These are phyloP conservation scores for Bursaphelenchus okinawaensis DNA, from an alignment of 2,888 invertebrate genomes.

Conservation along the genomic window DNA sequence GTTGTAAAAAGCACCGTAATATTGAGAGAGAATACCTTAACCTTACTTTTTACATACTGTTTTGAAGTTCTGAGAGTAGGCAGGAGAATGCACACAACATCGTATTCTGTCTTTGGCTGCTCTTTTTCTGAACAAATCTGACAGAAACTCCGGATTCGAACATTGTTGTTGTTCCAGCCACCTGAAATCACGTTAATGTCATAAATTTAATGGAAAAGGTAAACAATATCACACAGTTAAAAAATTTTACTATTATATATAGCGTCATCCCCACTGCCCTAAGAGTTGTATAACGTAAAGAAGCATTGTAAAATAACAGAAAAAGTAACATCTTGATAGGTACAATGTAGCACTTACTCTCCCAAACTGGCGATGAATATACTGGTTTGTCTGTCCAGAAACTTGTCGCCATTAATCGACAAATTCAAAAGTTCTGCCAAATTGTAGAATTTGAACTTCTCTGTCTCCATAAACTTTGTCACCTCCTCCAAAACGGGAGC, in stretches of 20 bases:
- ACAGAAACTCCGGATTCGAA: slow-evolving; percentile 33
- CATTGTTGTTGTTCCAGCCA: slow-evolving; percentile 26
- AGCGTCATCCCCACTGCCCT: too few species aligned
- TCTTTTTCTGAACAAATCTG: slow-evolving; percentile 33
- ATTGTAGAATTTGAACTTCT: slow-evolving; percentile 18
- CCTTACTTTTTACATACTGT: slow-evolving; percentile 19
- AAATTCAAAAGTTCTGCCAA: slow-evolving; percentile 22
- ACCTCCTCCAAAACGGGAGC: slow-evolving; percentile 16
- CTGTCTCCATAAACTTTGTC: slow-evolving; percentile 12
- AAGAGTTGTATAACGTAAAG: too few species aligned
- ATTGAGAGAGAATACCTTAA: too few species aligned
- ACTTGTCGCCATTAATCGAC: slow-evolving; percentile 20
- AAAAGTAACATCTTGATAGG: slow-evolving; percentile 5
- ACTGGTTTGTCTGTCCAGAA: slow-evolving; percentile 37
- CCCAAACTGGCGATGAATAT: slow-evolving; percentile 41
- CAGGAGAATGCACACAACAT: slow-evolving; percentile 47
- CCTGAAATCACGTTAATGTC: too few species aligned
- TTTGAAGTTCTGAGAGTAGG: slow-evolving; percentile 25
- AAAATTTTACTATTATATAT: too few species aligned
- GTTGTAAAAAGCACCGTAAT: too few species aligned
- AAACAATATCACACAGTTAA: too few species aligned
- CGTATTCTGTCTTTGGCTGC: slow-evolving; percentile 30
- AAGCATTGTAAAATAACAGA: slow-evolving; percentile 9
- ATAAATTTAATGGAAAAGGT: too few species aligned
- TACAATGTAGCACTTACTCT: slow-evolving; percentile 22